Evolutionary conservation across 2,797 vertebrate genomes (phyloP).

Genomic region (Sandelia bainsii): DNA sequence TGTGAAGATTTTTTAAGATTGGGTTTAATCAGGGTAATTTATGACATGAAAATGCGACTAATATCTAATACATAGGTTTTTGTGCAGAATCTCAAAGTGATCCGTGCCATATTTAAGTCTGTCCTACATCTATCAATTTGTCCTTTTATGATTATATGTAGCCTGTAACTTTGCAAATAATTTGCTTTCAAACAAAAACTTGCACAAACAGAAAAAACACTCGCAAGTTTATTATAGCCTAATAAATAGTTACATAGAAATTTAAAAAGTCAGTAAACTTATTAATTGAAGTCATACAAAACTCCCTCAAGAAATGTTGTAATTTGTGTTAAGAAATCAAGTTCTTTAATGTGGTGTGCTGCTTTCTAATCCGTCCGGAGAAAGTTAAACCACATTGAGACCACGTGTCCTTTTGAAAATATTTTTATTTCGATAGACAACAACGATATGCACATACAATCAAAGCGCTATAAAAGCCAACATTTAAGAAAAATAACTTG

Average conservation of each 20-base stretch:
- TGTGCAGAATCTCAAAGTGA: background rate
- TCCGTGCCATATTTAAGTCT: too few relatives aligned
- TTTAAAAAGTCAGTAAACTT: background rate
- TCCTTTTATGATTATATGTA: background rate
- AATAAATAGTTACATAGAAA: too few relatives aligned
- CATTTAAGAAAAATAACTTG: slow-evolving; percentile 99
- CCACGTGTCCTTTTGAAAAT: slow-evolving; percentile 93
- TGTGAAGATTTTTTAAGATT: background rate
- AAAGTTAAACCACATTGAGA: slow-evolving; percentile 28
- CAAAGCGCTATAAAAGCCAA: slow-evolving; percentile 99
- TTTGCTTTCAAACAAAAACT: background rate
- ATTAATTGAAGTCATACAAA: background rate
- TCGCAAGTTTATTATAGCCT: too few relatives aligned
- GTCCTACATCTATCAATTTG: too few relatives aligned
- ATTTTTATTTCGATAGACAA: slow-evolving; percentile 95
- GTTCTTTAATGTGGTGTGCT: background rate
- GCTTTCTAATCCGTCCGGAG: background rate
- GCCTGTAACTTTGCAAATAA: background rate
- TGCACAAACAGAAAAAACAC: background rate
- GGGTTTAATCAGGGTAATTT: background rate
- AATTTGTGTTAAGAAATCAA: background rate
- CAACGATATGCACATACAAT: slow-evolving; percentile 98
- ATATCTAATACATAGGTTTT: background rate
- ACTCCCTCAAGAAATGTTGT: background rate
- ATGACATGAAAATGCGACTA: background rate